Evolutionary conservation across 1,140 invertebrate genomes (phyloP).

Genomic region (Uloborus diversus): DNA sequence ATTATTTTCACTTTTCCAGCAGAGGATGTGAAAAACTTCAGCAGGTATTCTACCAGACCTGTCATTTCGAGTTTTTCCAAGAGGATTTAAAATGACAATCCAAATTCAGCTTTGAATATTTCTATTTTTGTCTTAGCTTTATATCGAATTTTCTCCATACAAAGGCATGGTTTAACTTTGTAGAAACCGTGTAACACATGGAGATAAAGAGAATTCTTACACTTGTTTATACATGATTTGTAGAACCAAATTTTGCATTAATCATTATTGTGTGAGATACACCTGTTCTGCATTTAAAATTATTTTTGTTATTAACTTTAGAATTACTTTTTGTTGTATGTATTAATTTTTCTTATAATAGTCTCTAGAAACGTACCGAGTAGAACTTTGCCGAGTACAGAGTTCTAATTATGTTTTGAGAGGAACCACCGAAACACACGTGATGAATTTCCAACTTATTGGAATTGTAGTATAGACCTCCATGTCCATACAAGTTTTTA

Average conservation of each 20-base stretch:
- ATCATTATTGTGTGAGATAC: not conserved
- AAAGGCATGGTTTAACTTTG: not conserved
- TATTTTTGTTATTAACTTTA: not conserved
- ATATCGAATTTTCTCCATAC: not conserved
- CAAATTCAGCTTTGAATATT: not conserved
- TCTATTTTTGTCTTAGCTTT: not conserved
- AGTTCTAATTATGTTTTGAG: too few relatives aligned
- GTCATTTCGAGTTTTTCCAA: not conserved
- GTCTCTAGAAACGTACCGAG: not conserved
- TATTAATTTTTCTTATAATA: not conserved
- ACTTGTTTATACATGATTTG: not conserved
- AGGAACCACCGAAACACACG: too few relatives aligned
- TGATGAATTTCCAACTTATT: too few relatives aligned
- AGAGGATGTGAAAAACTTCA: not conserved
- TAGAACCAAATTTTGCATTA: not conserved
- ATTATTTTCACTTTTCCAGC: not conserved
- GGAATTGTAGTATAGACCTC: too few relatives aligned
- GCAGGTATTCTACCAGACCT: not conserved
- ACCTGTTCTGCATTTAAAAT: not conserved
- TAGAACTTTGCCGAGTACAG: not conserved
- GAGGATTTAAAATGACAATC: not conserved
- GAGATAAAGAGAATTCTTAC: not conserved
- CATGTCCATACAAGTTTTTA: too few relatives aligned
- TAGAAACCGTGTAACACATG: not conserved
- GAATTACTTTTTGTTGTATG: not conserved